Percentiles rank a stretch among this genome's conserved stretches.
Evolutionary conservation across 2,113 vertebrate genomes (phyloP).

Genomic region (Accipiter cooperii): DNA sequence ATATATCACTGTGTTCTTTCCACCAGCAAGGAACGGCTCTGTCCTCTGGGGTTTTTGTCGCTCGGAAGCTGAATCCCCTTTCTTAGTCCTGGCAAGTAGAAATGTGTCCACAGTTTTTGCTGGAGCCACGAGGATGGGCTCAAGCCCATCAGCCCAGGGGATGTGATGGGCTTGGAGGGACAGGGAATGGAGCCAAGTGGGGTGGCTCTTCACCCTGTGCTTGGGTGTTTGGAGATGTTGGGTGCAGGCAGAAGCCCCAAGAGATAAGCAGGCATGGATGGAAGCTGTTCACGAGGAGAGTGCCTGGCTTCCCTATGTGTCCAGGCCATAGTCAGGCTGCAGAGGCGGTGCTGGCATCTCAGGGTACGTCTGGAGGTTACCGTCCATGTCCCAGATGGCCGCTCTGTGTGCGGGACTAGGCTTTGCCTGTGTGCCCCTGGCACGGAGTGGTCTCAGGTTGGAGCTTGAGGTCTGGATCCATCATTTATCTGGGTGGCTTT

Average conservation of each 20-base stretch:
- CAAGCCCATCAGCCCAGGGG: not conserved
- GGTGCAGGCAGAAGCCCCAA: not conserved
- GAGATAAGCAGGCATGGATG: not conserved
- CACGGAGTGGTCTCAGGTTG: not conserved
- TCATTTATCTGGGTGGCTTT: not conserved
- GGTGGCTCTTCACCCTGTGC: not conserved
- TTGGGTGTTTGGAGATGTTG: not conserved
- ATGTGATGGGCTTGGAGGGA: not conserved
- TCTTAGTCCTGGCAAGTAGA: not conserved
- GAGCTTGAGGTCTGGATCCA: not conserved
- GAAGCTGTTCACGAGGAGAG: not conserved
- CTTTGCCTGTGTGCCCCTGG: not conserved
- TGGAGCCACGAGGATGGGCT: not conserved
- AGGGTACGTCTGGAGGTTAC: accelerated
- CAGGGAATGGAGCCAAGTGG: not conserved
- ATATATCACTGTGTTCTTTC: not conserved
- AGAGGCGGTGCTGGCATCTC: not conserved
- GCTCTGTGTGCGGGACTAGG: accelerated
- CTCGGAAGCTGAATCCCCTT: not conserved
- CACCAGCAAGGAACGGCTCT: not conserved
- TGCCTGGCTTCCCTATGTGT: not conserved
- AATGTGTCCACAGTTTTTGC: not conserved
- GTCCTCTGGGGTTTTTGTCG: not conserved
- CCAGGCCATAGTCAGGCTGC: not conserved
- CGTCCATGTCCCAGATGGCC: accelerated